These are phyloP conservation scores for Grammomys dolichurus DNA, from an alignment of 2,113 vertebrate genomes.

Conservation along the genomic window DNA sequence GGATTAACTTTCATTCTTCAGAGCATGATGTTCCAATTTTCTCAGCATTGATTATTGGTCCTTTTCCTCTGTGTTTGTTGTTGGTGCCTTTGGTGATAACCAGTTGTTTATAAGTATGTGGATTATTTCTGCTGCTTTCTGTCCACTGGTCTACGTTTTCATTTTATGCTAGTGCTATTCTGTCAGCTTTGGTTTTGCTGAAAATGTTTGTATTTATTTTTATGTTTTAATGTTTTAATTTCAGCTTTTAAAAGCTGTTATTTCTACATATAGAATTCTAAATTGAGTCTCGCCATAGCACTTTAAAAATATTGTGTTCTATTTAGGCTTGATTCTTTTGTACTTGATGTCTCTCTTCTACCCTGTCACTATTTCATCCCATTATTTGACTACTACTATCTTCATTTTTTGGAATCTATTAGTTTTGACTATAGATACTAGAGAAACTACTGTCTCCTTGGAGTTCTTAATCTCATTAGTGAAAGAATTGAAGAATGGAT, in stretches of 20 bases:
- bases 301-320: conserved; percentile 26
- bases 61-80: background rate
- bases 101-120: background rate
- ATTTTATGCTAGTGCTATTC: background rate
- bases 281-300: background rate
- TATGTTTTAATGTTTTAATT: background rate
- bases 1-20: background rate
- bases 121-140: background rate
- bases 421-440: background rate
- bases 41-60: background rate
- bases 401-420: conserved; percentile 1
- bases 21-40: background rate
- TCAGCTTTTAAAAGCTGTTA: conserved; percentile 32
- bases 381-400: background rate
- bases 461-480: background rate
- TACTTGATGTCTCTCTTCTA: background rate
- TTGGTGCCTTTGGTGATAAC: background rate
- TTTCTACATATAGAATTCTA: conserved; percentile 50
- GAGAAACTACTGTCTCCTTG: background rate
- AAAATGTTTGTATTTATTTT: conserved; percentile 40
- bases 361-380: background rate
- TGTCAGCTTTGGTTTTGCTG: conserved; percentile 14
- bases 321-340: background rate
- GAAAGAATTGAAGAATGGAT: background rate
- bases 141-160: background rate